Evolutionary conservation across 2,888 invertebrate genomes (phyloP), one percentile per base, ranked within the genome.

Genomic region (Tinea semifulvella): DNA sequence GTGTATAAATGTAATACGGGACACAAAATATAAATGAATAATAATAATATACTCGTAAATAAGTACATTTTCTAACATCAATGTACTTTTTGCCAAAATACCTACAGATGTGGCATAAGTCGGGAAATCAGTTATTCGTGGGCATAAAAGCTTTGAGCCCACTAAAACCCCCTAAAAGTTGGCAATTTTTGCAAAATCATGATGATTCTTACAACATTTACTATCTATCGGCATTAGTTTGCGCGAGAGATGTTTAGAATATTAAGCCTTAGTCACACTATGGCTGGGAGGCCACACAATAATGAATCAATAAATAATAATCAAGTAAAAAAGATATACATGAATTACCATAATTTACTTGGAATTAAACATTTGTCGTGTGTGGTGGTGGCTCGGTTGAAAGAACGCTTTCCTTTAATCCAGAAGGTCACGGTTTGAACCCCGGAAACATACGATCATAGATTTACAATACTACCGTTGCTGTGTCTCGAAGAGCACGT

Each of bases 151-250:
- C 18, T 19, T 39, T 14, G 20, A 45, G 45, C 45, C 45, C 38
- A 25, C 45, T 27, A n/a, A 11, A 27, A 19, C 45, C 43, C 45
- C 28, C 18, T 36, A 3, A 40, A 40, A 40, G n/a, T 40, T 11
- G 25, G 31, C 8, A 11, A 6, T 43, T 7, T 50, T 49, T 48
- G 54, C 48, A 44, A 40, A 61, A 67, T 76, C 77, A 77, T 60
- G 55, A 54, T 76, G 76, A 76, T 64, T 60, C 47, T 53, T 53
- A 58, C 51, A 67, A 63, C 74, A 74, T 72, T 77, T 69, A 74
- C 68, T 69, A 63, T 61, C 69, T 66, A 73, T 65, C 61, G 71
- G 71, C 58, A 76, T 77, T 74, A 76, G 63, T 64, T 43, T 43
- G 46, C 28, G 46, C 38, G 20, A 17, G 56, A 56, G 52, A 50